phyloP scores from a whole-genome alignment of 2,113 vertebrate species.

The Corvus moneduloides region DNA sequence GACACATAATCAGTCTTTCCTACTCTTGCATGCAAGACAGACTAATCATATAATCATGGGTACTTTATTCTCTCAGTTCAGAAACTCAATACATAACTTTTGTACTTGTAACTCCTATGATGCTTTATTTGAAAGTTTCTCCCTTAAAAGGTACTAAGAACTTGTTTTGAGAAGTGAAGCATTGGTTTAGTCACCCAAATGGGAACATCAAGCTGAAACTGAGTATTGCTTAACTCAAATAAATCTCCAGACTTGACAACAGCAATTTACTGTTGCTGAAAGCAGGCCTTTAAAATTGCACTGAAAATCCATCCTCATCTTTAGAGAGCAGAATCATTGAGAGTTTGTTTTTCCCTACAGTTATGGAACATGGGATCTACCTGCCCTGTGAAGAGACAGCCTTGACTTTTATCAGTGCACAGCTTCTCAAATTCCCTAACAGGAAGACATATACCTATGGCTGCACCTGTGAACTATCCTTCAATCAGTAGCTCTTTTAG shows the following conservation, averaged over 20 bases:
- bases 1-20: not conserved
- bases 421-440: not conserved
- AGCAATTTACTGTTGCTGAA: not conserved
- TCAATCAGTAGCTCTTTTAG: not conserved
- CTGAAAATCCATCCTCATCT: not conserved
- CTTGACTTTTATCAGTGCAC: not conserved
- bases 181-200: not conserved
- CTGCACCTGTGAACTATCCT: not conserved
- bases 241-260: not conserved
- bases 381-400: not conserved
- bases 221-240: not conserved
- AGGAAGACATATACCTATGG: not conserved
- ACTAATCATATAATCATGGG: not conserved
- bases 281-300: not conserved
- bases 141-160: constrained; percentile 36
- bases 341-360: not conserved
- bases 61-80: not conserved
- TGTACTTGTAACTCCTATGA: not conserved
- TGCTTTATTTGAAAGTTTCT: not conserved
- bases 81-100: not conserved
- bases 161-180: constrained; percentile 19
- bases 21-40: not conserved
- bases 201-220: not conserved
- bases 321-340: not conserved
- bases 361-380: not conserved